phyloP scores from a whole-genome alignment of 2,797 vertebrate genomes.

The Lates japonicus region DNA sequence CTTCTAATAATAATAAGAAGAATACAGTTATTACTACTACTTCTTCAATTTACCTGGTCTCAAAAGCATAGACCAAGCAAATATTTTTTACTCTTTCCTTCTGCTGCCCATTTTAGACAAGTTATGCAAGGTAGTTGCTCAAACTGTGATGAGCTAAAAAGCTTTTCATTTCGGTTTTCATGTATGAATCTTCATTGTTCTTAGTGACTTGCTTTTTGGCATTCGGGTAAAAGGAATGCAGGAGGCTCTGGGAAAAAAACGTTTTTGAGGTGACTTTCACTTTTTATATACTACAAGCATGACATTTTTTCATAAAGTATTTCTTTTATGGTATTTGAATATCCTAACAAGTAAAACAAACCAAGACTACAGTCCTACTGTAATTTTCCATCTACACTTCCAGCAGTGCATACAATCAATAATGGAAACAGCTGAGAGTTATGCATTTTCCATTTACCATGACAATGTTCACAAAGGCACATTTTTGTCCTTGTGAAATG shows the following conservation, averaged over 20 bases:
- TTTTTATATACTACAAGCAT: neutral
- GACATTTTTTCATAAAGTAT: neutral
- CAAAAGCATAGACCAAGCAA: no score
- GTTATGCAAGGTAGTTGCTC: neutral
- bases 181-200: neutral
- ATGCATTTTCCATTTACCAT: constrained; percentile 9
- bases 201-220: neutral
- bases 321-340: neutral
- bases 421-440: neutral
- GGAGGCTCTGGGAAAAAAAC: neutral
- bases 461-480: neutral
- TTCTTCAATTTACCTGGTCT: no score
- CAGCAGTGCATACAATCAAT: constrained; percentile 3
- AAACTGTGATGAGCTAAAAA: constrained; percentile 1
- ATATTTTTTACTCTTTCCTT: neutral
- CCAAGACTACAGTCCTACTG: neutral
- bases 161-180: constrained; percentile 16
- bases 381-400: neutral
- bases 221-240: neutral
- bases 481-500: neutral
- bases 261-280: no score
- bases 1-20: neutral
- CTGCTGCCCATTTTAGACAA: neutral
- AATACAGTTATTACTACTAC: no score
- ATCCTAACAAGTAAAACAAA: neutral